phyloP scores from a whole-genome alignment of 2,113 vertebrate species.

The Catharus bicknelli region DNA sequence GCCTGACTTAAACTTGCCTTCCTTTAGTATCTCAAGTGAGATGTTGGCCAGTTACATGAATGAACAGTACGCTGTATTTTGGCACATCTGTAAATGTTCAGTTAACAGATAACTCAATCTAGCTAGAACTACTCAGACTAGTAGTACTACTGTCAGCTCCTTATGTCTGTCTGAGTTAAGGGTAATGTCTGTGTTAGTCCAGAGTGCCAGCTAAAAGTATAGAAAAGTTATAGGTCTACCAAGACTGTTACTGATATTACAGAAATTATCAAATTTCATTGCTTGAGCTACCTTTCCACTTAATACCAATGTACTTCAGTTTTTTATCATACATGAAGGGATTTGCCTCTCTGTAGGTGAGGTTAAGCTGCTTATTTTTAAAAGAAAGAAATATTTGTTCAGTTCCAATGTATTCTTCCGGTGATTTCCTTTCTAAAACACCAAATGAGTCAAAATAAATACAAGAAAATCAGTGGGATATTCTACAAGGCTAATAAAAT shows the following conservation, averaged over 20 bases:
- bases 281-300: neutral
- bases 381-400: neutral
- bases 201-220: neutral
- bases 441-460: slow-evolving; percentile 27
- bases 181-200: neutral
- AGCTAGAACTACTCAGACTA: neutral
- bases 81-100: neutral
- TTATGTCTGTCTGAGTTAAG: neutral
- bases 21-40: neutral
- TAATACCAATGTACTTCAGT: neutral
- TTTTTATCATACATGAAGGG: neutral
- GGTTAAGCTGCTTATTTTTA: neutral
- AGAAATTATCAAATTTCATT: neutral
- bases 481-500: slow-evolving; percentile 22
- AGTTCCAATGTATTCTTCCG: neutral
- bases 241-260: neutral
- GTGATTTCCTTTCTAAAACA: slow-evolving; percentile 25
- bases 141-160: neutral
- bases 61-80: neutral
- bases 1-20: neutral
- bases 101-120: neutral
- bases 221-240: neutral
- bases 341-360: neutral
- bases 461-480: neutral
- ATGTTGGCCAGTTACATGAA: neutral